A percentile compares a stretch with the other conserved stretches of the same genome.
Evolutionary conservation across 2,113 vertebrate genomes (phyloP).

Genomic region (Eptesicus fuscus): DNA sequence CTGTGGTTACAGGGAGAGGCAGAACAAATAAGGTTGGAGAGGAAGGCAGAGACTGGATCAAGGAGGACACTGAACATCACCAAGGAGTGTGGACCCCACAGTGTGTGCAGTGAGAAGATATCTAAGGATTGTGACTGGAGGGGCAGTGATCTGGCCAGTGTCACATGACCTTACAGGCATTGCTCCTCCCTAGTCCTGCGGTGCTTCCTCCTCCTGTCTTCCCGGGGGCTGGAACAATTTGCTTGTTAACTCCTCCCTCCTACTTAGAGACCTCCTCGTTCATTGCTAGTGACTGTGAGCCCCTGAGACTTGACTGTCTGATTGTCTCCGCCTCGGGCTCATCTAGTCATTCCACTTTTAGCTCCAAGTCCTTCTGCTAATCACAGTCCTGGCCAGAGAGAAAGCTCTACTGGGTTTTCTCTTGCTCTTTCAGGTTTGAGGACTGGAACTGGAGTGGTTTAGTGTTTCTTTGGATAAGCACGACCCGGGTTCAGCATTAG

Average conservation of each 20-base stretch:
- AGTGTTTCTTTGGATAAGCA: constrained; percentile 37
- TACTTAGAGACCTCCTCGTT: background rate
- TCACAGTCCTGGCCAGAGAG: background rate
- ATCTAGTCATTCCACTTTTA: background rate
- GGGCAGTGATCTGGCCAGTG: background rate
- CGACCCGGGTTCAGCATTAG: background rate
- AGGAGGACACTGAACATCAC: background rate
- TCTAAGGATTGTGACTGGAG: background rate
- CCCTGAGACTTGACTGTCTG: too few species aligned
- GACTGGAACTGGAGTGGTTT: background rate
- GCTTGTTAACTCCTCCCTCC: background rate
- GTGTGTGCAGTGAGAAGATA: background rate
- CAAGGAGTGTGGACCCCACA: background rate
- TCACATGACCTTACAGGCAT: fast-evolving
- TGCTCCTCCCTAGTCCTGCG: background rate
- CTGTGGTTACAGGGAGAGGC: background rate
- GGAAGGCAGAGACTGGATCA: background rate
- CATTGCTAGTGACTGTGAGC: background rate
- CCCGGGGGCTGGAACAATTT: background rate
- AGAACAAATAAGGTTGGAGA: background rate
- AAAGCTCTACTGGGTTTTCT: background rate
- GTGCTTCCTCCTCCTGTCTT: background rate
- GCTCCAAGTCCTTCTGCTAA: background rate
- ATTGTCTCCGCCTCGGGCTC: background rate
- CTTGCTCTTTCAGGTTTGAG: background rate